Conservation (phyloP, 2,797 vertebrate genomes). For the Periparus ater region DNA sequence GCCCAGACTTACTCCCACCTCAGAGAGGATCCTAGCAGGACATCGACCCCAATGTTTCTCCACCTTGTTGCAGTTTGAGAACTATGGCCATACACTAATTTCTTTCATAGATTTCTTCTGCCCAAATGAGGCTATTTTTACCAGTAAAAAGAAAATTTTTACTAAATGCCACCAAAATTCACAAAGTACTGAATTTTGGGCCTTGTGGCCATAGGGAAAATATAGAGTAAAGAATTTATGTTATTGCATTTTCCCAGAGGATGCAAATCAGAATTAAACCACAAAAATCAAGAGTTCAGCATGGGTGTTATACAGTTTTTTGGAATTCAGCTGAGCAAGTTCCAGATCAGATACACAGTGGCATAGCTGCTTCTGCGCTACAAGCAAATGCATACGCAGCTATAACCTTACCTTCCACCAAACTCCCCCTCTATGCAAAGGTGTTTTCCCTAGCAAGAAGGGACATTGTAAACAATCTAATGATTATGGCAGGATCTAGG, state of each 20-base stretch:
- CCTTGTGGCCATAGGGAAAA: background rate
- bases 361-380: background rate
- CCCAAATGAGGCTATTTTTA: background rate
- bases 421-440: background rate
- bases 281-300: background rate
- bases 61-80: background rate
- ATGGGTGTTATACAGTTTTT: background rate
- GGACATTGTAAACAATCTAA: background rate
- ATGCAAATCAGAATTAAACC: background rate
- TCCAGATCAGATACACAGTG: background rate
- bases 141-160: background rate
- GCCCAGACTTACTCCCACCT: background rate
- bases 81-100: background rate
- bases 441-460: background rate
- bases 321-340: background rate
- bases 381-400: background rate
- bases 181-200: background rate
- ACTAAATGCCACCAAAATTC: background rate
- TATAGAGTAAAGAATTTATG: background rate
- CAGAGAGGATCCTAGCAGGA: background rate
- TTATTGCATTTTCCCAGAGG: background rate
- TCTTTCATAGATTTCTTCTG: background rate
- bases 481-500: background rate
- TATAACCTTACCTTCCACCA: background rate
- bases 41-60: background rate